These are phyloP conservation scores for Euclidia mi DNA, from an alignment of 2,888 invertebrate species.

Conservation along the genomic window DNA sequence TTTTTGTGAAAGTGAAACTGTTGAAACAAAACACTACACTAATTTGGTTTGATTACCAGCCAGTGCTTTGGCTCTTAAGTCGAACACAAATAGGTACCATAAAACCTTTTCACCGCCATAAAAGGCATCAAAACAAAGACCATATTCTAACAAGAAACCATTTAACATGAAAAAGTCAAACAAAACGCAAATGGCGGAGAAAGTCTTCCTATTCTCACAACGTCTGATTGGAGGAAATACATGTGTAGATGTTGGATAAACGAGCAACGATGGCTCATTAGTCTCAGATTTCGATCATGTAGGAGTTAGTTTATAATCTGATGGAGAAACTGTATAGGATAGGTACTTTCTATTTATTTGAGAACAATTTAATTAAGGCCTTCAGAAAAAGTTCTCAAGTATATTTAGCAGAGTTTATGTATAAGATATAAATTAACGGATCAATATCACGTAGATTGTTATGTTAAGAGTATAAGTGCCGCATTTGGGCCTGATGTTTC, in stretches of 20 bases:
- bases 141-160: slow-evolving; percentile 60
- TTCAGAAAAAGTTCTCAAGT: too few relatives aligned
- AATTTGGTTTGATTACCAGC: slow-evolving; percentile 12
- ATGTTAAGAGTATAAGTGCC: too few relatives aligned
- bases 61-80: slow-evolving; percentile 3
- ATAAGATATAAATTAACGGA: too few relatives aligned
- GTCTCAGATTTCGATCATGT: slow-evolving; percentile 9
- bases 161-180: slow-evolving; percentile 63
- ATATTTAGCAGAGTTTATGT: too few relatives aligned
- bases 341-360: background rate
- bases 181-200: slow-evolving; percentile 70
- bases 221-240: slow-evolving; percentile 38
- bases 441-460: too few relatives aligned
- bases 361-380: too few relatives aligned
- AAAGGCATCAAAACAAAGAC: slow-evolving; percentile 42
- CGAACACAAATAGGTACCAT: slow-evolving; percentile 22
- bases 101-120: slow-evolving; percentile 34
- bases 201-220: slow-evolving; percentile 83
- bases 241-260: slow-evolving; percentile 40
- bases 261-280: slow-evolving; percentile 19
- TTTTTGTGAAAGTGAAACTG: slow-evolving; percentile 4
- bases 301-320: slow-evolving; percentile 2
- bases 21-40: background rate
- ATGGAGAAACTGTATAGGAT: background rate
- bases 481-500: too few relatives aligned